Conservation (phyloP, 2,797 vertebrate genomes). For the Glyptemys insculpta region DNA sequence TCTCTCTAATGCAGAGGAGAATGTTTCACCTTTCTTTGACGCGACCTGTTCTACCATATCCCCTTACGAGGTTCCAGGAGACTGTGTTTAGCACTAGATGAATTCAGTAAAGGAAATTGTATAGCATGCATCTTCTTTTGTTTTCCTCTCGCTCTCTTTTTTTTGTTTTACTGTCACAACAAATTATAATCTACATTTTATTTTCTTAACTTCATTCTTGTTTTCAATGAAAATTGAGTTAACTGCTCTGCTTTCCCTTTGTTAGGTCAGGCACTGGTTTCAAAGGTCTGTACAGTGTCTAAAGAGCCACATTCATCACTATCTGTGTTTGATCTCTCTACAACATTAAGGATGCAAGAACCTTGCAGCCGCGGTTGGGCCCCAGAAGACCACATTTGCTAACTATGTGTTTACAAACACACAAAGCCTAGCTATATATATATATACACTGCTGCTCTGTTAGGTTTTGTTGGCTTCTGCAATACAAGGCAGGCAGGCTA, state of each 20-base stretch:
- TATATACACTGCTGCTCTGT: neutral
- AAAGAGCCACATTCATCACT: neutral
- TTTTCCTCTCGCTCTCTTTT: too few relatives aligned
- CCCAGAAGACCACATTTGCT: neutral
- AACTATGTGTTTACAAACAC: neutral
- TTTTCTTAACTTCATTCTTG: slow-evolving; percentile 2
- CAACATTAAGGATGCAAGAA: slow-evolving; percentile 20
- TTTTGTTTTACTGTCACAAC: neutral
- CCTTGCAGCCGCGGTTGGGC: neutral
- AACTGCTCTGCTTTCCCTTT: slow-evolving; percentile 54
- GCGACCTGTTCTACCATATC: too few relatives aligned
- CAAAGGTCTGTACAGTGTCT: neutral
- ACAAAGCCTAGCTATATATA: fast-evolving
- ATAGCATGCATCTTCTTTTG: neutral
- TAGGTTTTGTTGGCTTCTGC: neutral
- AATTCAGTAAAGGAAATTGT: neutral
- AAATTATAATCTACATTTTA: neutral
- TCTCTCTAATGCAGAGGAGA: too few relatives aligned
- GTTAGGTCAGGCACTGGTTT: neutral
- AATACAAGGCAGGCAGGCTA: neutral
- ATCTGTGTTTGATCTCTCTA: neutral
- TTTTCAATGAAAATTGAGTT: slow-evolving; percentile 25
- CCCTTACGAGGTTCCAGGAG: neutral
- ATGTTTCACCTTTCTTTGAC: too few relatives aligned
- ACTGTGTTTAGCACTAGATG: neutral